Conservation (phyloP, 2,113 vertebrate species). For the human region GRCh38 chr5:175759501-175760000, state of each 20-base stretch:
- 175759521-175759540: neutral
- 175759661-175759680: neutral
- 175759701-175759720: neutral
- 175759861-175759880: constrained; percentile 15
- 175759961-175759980: constrained; percentile 10
- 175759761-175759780: neutral
- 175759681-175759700: neutral
- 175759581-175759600: neutral
- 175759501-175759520: neutral
- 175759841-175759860: neutral
- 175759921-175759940: neutral
- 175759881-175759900: neutral
- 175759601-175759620: neutral
- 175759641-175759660: neutral
- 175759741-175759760: neutral
- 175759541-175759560: neutral
- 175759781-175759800: neutral
- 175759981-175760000: neutral
- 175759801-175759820: neutral
- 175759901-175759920: neutral
- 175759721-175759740: neutral
- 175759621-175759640: neutral
- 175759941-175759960: neutral
- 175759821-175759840: constrained; percentile 24
- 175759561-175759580: neutral